Evolutionary conservation across 2,888 invertebrate genomes (phyloP).

Genomic region (Eustalomyia histrio): DNA sequence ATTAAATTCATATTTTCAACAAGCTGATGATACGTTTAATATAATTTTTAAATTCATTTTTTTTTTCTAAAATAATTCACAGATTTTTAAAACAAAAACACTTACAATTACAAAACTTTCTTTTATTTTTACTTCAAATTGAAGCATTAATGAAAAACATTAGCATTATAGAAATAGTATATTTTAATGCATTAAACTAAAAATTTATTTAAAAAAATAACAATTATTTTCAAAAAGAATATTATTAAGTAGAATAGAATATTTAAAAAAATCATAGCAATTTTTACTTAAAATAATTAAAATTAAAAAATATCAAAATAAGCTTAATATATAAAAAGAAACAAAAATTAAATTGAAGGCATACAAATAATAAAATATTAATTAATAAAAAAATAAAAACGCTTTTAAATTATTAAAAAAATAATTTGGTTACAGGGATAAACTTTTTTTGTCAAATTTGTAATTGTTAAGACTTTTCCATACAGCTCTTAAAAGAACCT

Average conservation of each 20-base stretch:
- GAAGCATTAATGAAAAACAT: slow-evolving; percentile 44
- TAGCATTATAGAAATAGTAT: neutral
- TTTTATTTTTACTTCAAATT: slow-evolving; percentile 53
- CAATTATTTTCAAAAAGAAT: neutral
- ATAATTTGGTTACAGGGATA: too few species aligned
- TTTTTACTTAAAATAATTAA: slow-evolving; percentile 35
- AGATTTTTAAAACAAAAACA: too few species aligned
- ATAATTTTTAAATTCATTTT: too few species aligned
- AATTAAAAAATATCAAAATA: neutral
- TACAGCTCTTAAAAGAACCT: too few species aligned
- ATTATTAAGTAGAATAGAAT: slow-evolving; percentile 17
- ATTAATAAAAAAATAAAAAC: slow-evolving; percentile 10
- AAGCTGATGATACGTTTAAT: too few species aligned
- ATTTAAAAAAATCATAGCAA: slow-evolving; percentile 14
- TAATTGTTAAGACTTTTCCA: too few species aligned
- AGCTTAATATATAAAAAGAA: slow-evolving; percentile 11
- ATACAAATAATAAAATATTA: neutral
- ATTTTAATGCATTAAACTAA: slow-evolving; percentile 5
- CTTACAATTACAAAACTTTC: too few species aligned
- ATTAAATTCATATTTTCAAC: too few species aligned
- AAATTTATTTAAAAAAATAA: neutral
- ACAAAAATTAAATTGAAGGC: slow-evolving; percentile 26
- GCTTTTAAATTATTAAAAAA: too few species aligned
- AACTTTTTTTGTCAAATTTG: too few species aligned
- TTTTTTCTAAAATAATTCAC: too few species aligned